Percentiles rank a stretch among this genome's conserved stretches.
Conservation (phyloP, 1,140 invertebrate species). For the Hypsibius dujardini region DNA sequence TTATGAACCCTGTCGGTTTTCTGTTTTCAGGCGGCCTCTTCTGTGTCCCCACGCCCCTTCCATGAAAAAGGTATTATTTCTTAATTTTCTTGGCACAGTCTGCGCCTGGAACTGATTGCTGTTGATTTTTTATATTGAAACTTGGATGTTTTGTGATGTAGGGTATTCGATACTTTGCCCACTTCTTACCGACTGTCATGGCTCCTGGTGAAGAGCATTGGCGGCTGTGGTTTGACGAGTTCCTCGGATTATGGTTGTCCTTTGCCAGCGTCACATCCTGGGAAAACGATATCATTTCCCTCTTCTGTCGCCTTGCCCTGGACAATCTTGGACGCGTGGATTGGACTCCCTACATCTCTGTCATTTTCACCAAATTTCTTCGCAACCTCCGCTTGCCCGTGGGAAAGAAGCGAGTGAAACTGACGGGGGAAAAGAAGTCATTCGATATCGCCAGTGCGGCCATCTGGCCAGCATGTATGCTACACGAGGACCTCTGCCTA, state of each 20-base stretch:
- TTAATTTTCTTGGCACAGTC: too few species aligned
- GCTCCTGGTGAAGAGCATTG: constrained; percentile 41
- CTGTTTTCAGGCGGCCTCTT: constrained; percentile 39
- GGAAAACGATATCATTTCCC: constrained; percentile 48
- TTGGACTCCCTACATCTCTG: constrained; percentile 42
- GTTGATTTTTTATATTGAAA: too few species aligned
- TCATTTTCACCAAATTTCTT: constrained; percentile 59
- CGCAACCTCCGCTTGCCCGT: constrained; percentile 59
- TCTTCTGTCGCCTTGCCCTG: constrained; percentile 52
- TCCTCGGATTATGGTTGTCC: constrained; percentile 54
- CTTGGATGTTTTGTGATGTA: too few species aligned
- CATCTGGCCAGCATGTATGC: constrained; percentile 49
- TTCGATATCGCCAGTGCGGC: constrained; percentile 43
- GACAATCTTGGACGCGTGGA: constrained; percentile 65
- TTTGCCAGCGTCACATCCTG: constrained; percentile 51
- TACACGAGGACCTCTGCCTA: constrained; percentile 23
- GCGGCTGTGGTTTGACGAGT: constrained; percentile 59
- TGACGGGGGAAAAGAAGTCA: constrained; percentile 24
- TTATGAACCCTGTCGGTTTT: too few species aligned
- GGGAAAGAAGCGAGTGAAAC: constrained; percentile 43
- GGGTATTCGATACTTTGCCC: constrained; percentile 45
- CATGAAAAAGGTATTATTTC: constrained; percentile 36
- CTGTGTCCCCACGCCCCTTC: constrained; percentile 47
- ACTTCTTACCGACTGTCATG: constrained; percentile 56
- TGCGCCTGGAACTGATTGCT: too few species aligned